Conservation (phyloP, 1,140 invertebrate species). For the Diploscapter pachys region DNA sequence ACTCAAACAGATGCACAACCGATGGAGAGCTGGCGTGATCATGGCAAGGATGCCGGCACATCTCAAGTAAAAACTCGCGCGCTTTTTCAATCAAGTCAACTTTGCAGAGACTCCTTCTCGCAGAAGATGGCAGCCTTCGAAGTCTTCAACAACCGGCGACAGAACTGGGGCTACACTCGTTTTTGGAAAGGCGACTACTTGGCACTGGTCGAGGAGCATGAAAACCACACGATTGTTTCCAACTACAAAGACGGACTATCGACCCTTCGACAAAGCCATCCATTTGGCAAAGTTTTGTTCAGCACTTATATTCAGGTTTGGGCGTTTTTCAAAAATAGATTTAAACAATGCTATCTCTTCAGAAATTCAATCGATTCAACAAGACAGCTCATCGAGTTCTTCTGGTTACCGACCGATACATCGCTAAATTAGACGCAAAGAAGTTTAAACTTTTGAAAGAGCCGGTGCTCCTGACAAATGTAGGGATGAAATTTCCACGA, state of each 20-base stretch:
- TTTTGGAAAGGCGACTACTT: slow-evolving; percentile 91
- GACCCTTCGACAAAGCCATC: slow-evolving; percentile 67
- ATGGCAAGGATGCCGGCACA: slow-evolving; percentile 74
- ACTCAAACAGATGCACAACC: slow-evolving; percentile 66
- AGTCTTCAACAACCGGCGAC: slow-evolving; percentile 71
- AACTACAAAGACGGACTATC: slow-evolving; percentile 72
- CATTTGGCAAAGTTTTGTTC: slow-evolving; percentile 66
- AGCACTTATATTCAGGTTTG: slow-evolving; percentile 31
- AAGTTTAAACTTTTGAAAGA: slow-evolving; percentile 82
- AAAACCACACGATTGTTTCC: slow-evolving; percentile 71
- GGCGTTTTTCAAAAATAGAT: no score
- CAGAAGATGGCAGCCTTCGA: slow-evolving; percentile 78
- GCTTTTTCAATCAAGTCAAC: not conserved
- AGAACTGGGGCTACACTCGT: slow-evolving; percentile 76
- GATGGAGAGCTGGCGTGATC: slow-evolving; percentile 84
- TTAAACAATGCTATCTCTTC: slow-evolving; percentile 4
- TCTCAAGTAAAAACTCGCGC: slow-evolving; percentile 69
- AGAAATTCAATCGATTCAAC: slow-evolving; percentile 71
- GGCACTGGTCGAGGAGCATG: slow-evolving; percentile 71
- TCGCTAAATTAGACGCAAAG: slow-evolving; percentile 82
- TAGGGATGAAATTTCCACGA: slow-evolving; percentile 59
- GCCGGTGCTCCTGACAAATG: slow-evolving; percentile 75
- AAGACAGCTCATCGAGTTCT: slow-evolving; percentile 83
- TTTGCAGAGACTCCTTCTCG: slow-evolving; percentile 67
- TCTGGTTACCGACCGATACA: slow-evolving; percentile 77